Evolutionary conservation across 2,888 invertebrate genomes (phyloP).

Genomic region (Oligia strigilis): DNA sequence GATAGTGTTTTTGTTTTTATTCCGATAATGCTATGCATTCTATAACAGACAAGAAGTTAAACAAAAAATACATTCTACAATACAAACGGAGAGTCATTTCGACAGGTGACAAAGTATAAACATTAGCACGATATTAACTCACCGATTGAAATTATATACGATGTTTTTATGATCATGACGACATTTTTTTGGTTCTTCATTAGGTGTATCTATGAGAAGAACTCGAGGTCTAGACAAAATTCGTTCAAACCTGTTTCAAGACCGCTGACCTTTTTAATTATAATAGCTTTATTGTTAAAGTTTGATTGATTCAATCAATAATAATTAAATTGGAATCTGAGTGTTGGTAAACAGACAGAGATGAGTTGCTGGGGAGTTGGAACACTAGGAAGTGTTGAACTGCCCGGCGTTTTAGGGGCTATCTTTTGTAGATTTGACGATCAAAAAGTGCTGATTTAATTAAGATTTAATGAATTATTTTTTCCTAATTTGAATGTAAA

Average conservation of each 20-base stretch:
- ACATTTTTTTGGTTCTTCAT: conserved; percentile 31
- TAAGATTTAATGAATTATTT: too few species aligned
- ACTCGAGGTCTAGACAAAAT: conserved; percentile 4
- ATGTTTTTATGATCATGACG: conserved; percentile 18
- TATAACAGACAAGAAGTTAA: not conserved
- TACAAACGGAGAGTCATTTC: not conserved
- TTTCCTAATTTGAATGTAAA: conserved; percentile 1
- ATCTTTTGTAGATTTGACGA: not conserved
- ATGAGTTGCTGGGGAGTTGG: not conserved
- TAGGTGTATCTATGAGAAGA: not conserved
- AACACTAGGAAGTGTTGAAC: not conserved
- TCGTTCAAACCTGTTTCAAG: conserved; percentile 15
- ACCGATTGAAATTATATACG: conserved; percentile 31
- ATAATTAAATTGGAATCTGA: not conserved
- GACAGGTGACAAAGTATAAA: not conserved
- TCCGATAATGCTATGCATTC: not conserved
- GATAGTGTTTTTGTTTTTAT: not conserved
- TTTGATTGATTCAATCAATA: not conserved
- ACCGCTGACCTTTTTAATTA: not conserved
- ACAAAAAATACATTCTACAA: not conserved
- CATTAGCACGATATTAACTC: conserved; percentile 2
- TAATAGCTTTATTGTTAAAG: not conserved
- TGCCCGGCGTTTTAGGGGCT: not conserved
- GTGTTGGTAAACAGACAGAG: not conserved
- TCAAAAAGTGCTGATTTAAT: not conserved